These are phyloP conservation scores for Lucinisca nassula DNA, from an alignment of 2,888 invertebrate species.

Conservation along the genomic window DNA sequence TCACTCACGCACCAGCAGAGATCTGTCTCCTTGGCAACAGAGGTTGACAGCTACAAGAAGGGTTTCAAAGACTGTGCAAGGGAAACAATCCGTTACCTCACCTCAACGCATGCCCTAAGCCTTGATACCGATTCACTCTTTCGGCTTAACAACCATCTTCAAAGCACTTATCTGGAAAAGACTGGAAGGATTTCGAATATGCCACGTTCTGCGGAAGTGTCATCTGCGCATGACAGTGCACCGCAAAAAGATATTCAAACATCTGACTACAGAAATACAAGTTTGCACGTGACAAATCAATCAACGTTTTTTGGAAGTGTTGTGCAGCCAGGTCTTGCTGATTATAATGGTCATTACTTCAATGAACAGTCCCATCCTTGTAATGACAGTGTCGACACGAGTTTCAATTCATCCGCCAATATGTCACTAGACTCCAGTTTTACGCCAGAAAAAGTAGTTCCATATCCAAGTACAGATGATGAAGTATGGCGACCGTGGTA, in stretches of 20 bases:
- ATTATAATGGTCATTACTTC: too few relatives aligned
- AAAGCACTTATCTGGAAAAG: not conserved
- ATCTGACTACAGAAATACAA: too few relatives aligned
- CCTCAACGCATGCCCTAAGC: not conserved
- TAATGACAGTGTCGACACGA: not conserved
- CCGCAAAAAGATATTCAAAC: too few relatives aligned
- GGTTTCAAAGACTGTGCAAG: slow-evolving; percentile 44
- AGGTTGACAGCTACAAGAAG: slow-evolving; percentile 19
- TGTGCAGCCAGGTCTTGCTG: too few relatives aligned
- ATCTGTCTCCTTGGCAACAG: slow-evolving; percentile 27
- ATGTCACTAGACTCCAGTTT: not conserved
- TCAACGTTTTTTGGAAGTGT: too few relatives aligned
- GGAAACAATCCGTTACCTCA: slow-evolving; percentile 20
- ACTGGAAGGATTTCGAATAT: not conserved
- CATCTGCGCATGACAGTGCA: not conserved
- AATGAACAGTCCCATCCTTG: too few relatives aligned
- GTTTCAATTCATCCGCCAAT: not conserved
- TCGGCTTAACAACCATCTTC: slow-evolving; percentile 37
- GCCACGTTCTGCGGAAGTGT: not conserved
- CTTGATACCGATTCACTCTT: not conserved
- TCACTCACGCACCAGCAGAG: slow-evolving; percentile 29
- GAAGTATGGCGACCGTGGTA: too few relatives aligned
- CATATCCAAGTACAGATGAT: too few relatives aligned
- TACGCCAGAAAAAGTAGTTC: not conserved
- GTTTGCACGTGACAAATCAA: too few relatives aligned